A percentile compares a stretch with the other conserved stretches of the same genome.
phyloP scores from a whole-genome alignment of 2,113 vertebrate species.

The Gavialis gangeticus region DNA sequence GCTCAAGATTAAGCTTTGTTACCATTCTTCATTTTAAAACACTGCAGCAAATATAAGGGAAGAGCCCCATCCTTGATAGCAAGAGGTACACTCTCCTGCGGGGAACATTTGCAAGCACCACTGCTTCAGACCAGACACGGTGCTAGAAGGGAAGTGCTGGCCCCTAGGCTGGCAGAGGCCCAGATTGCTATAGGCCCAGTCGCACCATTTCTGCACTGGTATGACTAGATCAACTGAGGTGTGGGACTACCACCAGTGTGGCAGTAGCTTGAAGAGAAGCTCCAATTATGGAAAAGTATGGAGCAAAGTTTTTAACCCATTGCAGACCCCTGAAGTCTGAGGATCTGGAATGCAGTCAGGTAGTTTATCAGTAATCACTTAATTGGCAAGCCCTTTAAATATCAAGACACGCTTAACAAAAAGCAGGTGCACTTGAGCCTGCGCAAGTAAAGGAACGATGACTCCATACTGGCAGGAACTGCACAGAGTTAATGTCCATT shows the following conservation, averaged over 20 bases:
- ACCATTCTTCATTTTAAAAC: not conserved
- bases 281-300: no score
- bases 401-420: not conserved
- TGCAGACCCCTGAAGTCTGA: not conserved
- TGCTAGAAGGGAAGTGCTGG: accelerated
- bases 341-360: not conserved
- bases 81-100: not conserved
- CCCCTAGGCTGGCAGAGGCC: not conserved
- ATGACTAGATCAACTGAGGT: not conserved
- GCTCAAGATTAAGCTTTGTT: conserved; percentile 39
- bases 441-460: not conserved
- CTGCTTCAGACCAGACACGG: not conserved
- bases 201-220: not conserved
- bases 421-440: not conserved
- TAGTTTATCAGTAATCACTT: not conserved
- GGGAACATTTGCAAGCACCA: not conserved
- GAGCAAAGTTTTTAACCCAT: no score
- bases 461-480: not conserved
- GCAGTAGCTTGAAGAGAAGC: no score
- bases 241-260: no score
- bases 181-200: no score
- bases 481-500: conserved; percentile 16
- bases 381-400: not conserved
- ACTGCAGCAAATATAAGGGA: not conserved
- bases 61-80: not conserved